phyloP scores from a whole-genome alignment of 2,888 invertebrate species.

The Panzeria rudis region DNA sequence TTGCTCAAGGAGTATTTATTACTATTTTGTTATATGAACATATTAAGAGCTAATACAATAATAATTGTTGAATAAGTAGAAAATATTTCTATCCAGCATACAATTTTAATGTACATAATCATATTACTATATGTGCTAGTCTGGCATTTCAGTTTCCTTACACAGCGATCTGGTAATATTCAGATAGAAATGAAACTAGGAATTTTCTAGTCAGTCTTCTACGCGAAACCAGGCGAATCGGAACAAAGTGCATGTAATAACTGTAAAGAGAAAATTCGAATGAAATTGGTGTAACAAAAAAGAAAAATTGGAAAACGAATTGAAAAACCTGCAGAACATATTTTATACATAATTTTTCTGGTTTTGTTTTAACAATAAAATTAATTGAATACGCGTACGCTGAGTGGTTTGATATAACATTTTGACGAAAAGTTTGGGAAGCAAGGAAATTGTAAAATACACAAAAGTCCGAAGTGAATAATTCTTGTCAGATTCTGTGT shows the following conservation, averaged over 20 bases:
- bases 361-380: slow-evolving; percentile 22
- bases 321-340: slow-evolving; percentile 31
- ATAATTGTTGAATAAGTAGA: too few relatives aligned
- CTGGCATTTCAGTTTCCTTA: neutral
- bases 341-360: slow-evolving; percentile 43
- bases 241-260: slow-evolving; percentile 65
- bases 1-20: too few relatives aligned
- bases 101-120: too few relatives aligned
- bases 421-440: slow-evolving; percentile 6
- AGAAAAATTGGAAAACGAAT: slow-evolving; percentile 55
- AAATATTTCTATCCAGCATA: too few relatives aligned
- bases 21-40: too few relatives aligned
- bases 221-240: slow-evolving; percentile 68
- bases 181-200: slow-evolving; percentile 44
- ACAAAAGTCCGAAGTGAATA: slow-evolving; percentile 42
- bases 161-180: slow-evolving; percentile 27
- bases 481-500: slow-evolving; percentile 20
- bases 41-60: too few relatives aligned
- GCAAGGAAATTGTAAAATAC: slow-evolving; percentile 15
- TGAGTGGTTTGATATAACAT: neutral
- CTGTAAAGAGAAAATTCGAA: slow-evolving; percentile 68
- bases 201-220: slow-evolving; percentile 63
- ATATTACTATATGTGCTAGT: too few relatives aligned
- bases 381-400: slow-evolving; percentile 16
- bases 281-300: slow-evolving; percentile 46